Percentiles rank a stretch among this genome's conserved stretches.
phyloP scores from a whole-genome alignment of 2,113 vertebrate species.

The Heptranchias perlo region DNA sequence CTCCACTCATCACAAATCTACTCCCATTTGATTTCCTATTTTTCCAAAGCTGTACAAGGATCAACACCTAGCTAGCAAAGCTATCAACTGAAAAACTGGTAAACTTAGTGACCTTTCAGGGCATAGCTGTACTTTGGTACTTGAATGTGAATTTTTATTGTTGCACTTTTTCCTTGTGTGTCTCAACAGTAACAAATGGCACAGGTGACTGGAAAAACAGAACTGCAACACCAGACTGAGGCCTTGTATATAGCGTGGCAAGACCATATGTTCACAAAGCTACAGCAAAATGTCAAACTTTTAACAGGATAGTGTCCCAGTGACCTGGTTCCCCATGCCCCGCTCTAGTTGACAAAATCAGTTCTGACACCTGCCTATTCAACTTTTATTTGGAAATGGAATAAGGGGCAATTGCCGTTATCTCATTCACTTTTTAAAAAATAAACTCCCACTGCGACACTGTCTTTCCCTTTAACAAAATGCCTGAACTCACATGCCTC shows the following conservation, averaged over 20 bases:
- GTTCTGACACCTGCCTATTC: not conserved
- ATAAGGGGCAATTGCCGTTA: not conserved
- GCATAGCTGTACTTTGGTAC: too few species aligned
- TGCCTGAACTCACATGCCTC: not conserved
- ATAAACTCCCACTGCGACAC: not conserved
- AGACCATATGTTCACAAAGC: too few species aligned
- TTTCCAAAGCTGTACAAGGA: not conserved
- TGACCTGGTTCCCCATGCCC: too few species aligned
- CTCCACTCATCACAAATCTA: not conserved
- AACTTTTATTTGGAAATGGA: not conserved
- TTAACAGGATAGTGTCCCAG: too few species aligned
- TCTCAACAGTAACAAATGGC: not conserved
- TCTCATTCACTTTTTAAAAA: not conserved
- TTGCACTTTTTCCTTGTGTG: too few species aligned
- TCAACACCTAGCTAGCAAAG: not conserved
- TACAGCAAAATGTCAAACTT: too few species aligned
- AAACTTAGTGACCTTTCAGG: not conserved
- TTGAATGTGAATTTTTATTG: too few species aligned
- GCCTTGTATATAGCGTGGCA: too few species aligned
- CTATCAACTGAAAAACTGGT: not conserved
- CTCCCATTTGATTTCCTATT: not conserved
- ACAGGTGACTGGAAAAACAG: conserved; percentile 42
- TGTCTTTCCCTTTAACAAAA: not conserved
- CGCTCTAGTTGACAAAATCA: not conserved
- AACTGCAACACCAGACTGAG: not conserved